Conservation (phyloP, 2,113 vertebrate species). For the Agelaius phoeniceus region DNA sequence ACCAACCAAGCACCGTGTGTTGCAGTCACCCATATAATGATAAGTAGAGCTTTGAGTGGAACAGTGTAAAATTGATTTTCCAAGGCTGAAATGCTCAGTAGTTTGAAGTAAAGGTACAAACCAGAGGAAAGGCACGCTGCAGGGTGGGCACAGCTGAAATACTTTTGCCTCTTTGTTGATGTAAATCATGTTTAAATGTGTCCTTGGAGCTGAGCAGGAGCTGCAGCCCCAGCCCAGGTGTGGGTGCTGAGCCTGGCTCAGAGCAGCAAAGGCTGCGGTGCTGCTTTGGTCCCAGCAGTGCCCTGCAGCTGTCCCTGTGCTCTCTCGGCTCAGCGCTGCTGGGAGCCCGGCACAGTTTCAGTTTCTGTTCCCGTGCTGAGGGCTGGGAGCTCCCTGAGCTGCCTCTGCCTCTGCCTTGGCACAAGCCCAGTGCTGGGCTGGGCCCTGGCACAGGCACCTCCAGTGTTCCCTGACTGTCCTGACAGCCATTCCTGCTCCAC, state of each 20-base stretch:
- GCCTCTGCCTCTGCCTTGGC: not conserved
- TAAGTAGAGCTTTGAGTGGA: not conserved
- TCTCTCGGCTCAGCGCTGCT: not conserved
- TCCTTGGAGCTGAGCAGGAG: not conserved
- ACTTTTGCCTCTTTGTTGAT: not conserved
- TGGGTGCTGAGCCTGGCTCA: no score
- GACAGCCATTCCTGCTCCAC: fast-evolving
- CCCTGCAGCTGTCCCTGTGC: not conserved
- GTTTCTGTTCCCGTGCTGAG: not conserved
- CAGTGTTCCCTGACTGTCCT: fast-evolving
- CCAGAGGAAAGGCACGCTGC: not conserved
- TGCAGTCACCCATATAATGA: not conserved
- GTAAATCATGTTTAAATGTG: fast-evolving
- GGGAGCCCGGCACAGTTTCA: not conserved
- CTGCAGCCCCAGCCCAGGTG: no score
- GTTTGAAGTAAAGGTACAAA: not conserved
- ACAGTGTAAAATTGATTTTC: not conserved
- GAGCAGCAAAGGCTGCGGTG: not conserved
- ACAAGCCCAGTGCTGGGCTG: not conserved
- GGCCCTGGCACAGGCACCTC: not conserved
- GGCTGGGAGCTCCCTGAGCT: not conserved
- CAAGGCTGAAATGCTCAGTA: not conserved
- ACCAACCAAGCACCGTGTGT: fast-evolving
- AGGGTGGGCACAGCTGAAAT: not conserved
- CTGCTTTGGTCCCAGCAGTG: not conserved